A percentile compares a stretch with the other conserved stretches of the same genome.
Conservation (phyloP, 2,888 invertebrate genomes). For the Apodemia mormo region DNA sequence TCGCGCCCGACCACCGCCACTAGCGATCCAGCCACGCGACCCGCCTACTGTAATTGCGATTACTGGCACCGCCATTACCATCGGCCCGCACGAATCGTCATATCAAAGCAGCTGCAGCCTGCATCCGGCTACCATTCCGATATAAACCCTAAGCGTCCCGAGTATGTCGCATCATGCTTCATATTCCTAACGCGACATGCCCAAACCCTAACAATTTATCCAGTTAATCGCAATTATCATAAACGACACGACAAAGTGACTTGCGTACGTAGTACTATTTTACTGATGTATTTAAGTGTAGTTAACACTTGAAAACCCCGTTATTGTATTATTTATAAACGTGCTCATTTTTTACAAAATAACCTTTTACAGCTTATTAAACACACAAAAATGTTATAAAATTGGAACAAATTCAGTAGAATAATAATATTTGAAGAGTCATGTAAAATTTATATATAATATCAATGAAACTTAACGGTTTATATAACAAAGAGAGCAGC, state of each 20-base stretch:
- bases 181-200: not conserved
- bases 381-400: not conserved
- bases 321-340: too few species aligned
- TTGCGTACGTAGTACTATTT: not conserved
- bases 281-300: not conserved
- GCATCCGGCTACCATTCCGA: not conserved
- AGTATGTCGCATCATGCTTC: not conserved
- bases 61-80: slow-evolving; percentile 19
- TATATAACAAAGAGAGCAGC: not conserved
- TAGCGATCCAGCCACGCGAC: slow-evolving; percentile 43
- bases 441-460: not conserved
- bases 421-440: not conserved
- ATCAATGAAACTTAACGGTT: not conserved
- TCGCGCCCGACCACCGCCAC: slow-evolving; percentile 77
- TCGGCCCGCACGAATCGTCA: not conserved
- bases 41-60: slow-evolving; percentile 19
- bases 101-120: slow-evolving; percentile 4
- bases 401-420: not conserved
- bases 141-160: too few species aligned
- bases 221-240: not conserved
- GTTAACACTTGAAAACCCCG: not conserved
- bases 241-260: not conserved
- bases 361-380: not conserved
- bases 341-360: too few species aligned
- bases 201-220: not conserved